Conservation (phyloP, 1,140 invertebrate species). For the Drosophila santomea region DNA sequence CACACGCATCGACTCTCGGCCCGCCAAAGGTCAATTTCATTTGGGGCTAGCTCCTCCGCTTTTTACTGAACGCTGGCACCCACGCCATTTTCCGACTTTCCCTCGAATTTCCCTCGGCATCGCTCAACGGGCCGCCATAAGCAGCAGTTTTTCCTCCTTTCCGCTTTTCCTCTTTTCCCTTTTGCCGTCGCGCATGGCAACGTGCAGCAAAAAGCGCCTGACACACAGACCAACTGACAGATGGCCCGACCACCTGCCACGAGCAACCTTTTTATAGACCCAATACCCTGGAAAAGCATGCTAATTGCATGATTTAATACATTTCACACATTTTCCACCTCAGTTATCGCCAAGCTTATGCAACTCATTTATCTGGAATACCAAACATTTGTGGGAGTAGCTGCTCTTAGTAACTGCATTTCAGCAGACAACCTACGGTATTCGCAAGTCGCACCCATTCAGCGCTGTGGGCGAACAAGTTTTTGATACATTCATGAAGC, state of each 20-base stretch:
- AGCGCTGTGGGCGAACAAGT: background rate
- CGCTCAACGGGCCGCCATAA: conserved; percentile 24
- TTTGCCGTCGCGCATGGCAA: conserved; percentile 40
- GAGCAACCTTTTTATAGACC: conserved; percentile 32
- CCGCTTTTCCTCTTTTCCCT: background rate
- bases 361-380: no score
- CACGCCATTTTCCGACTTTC: background rate
- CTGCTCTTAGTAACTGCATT: no score
- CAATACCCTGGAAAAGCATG: background rate
- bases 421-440: background rate
- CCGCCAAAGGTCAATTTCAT: conserved; percentile 37
- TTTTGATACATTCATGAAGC: background rate
- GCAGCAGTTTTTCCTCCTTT: conserved; percentile 30
- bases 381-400: no score
- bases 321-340: background rate
- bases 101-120: background rate
- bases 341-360: no score
- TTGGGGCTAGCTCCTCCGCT: conserved; percentile 30
- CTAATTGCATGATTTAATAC: background rate
- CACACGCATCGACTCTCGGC: background rate
- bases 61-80: background rate
- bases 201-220: conserved; percentile 36
- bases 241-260: conserved; percentile 35
- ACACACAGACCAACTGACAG: conserved; percentile 21
- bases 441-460: background rate